Percentiles rank a stretch among this genome's conserved stretches.
Evolutionary conservation across 2,113 vertebrate species (phyloP).

Genomic region (Corythaixoides concolor): DNA sequence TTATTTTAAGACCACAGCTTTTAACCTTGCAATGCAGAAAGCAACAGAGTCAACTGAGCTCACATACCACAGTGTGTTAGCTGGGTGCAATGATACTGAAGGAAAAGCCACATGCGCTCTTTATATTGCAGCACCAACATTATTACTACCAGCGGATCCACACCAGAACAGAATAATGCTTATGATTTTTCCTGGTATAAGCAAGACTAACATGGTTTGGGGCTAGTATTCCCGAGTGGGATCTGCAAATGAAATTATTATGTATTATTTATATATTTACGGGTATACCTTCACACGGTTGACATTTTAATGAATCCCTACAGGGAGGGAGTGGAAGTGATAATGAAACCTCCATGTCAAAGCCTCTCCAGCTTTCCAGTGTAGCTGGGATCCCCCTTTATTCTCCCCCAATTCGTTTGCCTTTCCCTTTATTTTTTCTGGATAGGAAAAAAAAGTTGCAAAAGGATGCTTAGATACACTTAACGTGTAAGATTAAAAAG

Average conservation of each 20-base stretch:
- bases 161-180: neutral
- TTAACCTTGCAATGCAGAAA: neutral
- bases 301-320: conserved; percentile 75
- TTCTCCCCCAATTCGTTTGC: neutral
- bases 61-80: neutral
- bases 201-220: conserved; percentile 41
- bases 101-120: neutral
- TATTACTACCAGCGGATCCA: neutral
- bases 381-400: neutral
- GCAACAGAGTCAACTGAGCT: neutral
- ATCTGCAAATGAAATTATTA: conserved; percentile 58
- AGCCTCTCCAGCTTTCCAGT: conserved; percentile 31
- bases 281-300: conserved; percentile 48
- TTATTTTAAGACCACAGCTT: neutral
- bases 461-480: conserved; percentile 20
- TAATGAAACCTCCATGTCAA: conserved; percentile 66
- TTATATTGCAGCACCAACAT: neutral
- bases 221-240: conserved; percentile 45
- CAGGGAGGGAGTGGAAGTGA: conserved; percentile 50
- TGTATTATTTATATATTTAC: conserved; percentile 69
- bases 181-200: conserved; percentile 40
- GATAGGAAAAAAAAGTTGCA: neutral
- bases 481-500: conserved; percentile 45
- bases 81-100: neutral
- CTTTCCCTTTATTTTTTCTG: neutral